These are phyloP conservation scores for Agrilus mali DNA, from an alignment of 2,888 invertebrate genomes.

Conservation along the genomic window DNA sequence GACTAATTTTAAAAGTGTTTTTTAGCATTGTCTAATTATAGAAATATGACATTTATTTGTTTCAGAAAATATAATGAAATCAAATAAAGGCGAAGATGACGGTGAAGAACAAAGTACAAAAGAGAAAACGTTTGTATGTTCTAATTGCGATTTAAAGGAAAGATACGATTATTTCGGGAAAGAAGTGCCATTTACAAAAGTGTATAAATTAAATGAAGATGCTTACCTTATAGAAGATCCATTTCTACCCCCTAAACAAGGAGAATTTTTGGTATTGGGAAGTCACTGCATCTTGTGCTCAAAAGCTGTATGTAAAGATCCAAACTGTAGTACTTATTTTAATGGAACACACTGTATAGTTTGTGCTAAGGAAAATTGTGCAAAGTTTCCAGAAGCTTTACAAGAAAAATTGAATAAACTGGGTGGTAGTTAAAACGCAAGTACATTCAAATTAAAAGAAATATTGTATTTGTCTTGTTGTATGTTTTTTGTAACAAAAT, in stretches of 20 bases:
- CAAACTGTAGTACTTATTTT: slow-evolving; percentile 71
- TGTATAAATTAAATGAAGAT: slow-evolving; percentile 54
- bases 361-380: slow-evolving; percentile 49
- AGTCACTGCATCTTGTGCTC: slow-evolving; percentile 60
- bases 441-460: no score
- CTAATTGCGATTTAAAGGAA: slow-evolving; percentile 51
- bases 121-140: slow-evolving; percentile 46
- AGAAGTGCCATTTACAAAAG: slow-evolving; percentile 59
- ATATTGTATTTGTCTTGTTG: not conserved
- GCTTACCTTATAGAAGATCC: slow-evolving; percentile 78
- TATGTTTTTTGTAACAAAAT: not conserved
- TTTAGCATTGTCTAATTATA: no score
- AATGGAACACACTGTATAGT: slow-evolving; percentile 55
- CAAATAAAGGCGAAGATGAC: slow-evolving; percentile 21
- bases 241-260: slow-evolving; percentile 59
- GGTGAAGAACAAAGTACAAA: slow-evolving; percentile 20
- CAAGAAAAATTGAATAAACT: slow-evolving; percentile 43
- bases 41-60: not conserved
- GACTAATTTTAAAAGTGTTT: no score
- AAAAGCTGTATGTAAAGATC: slow-evolving; percentile 56
- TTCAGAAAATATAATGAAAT: slow-evolving; percentile 1
- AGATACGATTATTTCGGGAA: slow-evolving; percentile 64
- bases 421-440: no score
- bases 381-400: slow-evolving; percentile 56
- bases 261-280: slow-evolving; percentile 68